Base-by-base conservation (phyloP, 2,797 vertebrate genomes). In the Molossus molossus region DNA sequence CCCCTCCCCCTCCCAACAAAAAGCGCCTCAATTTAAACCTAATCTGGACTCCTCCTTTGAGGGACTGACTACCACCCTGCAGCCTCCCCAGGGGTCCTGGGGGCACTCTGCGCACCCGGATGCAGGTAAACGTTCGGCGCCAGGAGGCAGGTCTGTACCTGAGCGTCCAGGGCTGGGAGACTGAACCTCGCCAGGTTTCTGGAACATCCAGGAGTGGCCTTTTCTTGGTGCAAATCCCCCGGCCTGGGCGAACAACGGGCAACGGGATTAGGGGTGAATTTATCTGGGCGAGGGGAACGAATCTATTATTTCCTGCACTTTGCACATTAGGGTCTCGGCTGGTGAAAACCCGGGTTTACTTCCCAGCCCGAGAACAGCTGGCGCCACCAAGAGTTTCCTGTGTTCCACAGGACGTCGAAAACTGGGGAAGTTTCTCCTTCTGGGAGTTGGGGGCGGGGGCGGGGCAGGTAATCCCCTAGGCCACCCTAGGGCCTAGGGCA, bases 91-190 rank as follows among this genome's bases (percentile, higher is more conserved):
- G 4, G 21, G 13, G 58, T 33, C 60, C n/a, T 12, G 50, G 1
- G 0, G 64, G 17, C 48, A 14, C 9, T 55, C 50, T 2, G 10
- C 10, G 10, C 3, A 6, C 25, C 8, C 6, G 2, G 8, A 8
- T 13, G 20, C 50, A 40, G 1, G 10, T 9, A 0, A 13, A 60
- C 13, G 0, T 14, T 73, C 23, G 23, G 33, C 1, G 14, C 3
- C 0, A 1, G 1, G 9, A 62, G 45, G 27, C 65, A 0, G 58
- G 48, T 65, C 4, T 0, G 23, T 21, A 21, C 25, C 20, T 0
- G n/a, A 45, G 17, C 3, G 2, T 17, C 3, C 25, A 0, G 3
- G 25, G 10, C 45, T 1, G 21, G 55, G 18, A 81, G 23, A 25
- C 48, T 3, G 7, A 40, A 9, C 27, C 25, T 64, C 40, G 12